phyloP scores from a whole-genome alignment of 2,888 invertebrate genomes.

The Andricus quercusramuli region DNA sequence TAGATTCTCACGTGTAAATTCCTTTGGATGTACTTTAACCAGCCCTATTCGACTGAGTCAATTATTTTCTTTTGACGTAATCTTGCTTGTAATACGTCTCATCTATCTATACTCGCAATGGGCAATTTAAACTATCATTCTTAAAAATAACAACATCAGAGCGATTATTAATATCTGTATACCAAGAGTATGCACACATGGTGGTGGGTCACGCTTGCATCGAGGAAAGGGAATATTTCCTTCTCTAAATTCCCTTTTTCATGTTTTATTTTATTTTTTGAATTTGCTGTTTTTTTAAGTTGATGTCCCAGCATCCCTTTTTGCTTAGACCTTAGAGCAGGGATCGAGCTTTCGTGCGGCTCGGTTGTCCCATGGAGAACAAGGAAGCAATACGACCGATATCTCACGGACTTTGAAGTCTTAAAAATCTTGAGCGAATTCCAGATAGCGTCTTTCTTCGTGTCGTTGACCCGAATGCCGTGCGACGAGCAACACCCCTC shows the following conservation, averaged over 20 bases:
- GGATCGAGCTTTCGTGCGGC: slow-evolving; percentile 36
- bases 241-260: slow-evolving; percentile 6
- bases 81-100: slow-evolving; percentile 53
- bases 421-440: slow-evolving; percentile 36
- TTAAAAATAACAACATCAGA: slow-evolving; percentile 49
- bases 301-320: not conserved
- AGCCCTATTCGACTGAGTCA: not conserved
- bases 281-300: slow-evolving; percentile 23
- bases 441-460: slow-evolving; percentile 30
- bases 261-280: not conserved
- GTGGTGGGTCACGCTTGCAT: slow-evolving; percentile 74
- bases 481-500: slow-evolving; percentile 40
- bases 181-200: slow-evolving; percentile 65
- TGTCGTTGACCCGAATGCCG: slow-evolving; percentile 41
- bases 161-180: slow-evolving; percentile 49
- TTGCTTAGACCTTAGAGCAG: not conserved
- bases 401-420: slow-evolving; percentile 40
- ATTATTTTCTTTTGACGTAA: slow-evolving; percentile 7
- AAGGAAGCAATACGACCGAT: slow-evolving; percentile 33
- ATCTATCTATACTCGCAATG: slow-evolving; percentile 57
- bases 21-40: not conserved
- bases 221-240: slow-evolving; percentile 47
- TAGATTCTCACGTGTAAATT: not conserved
- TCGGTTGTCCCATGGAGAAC: slow-evolving; percentile 28
- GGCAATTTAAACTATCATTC: slow-evolving; percentile 55